These are phyloP conservation scores for Drosophila colorata DNA, from an alignment of 2,888 invertebrate species.

Conservation along the genomic window DNA sequence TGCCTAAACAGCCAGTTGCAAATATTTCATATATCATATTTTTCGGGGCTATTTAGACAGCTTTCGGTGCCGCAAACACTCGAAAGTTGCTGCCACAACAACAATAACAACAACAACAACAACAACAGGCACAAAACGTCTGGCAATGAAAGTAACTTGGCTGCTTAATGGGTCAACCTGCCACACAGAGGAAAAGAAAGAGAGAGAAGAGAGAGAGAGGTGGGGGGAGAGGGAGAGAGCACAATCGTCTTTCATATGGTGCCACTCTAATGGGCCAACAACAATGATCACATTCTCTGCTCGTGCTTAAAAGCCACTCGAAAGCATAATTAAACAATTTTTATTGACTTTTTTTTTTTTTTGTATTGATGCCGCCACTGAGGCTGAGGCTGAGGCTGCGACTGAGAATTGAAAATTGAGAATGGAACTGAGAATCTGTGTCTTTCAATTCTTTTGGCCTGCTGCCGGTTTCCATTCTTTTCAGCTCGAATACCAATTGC, in stretches of 20 bases:
- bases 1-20: constrained; percentile 42
- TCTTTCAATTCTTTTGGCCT: constrained; percentile 43
- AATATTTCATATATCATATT: constrained; percentile 50
- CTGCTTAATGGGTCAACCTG: constrained; percentile 65
- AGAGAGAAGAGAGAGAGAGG: background rate
- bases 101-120: constrained; percentile 18
- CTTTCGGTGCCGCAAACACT: constrained; percentile 32
- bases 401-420: constrained; percentile 18
- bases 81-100: constrained; percentile 37
- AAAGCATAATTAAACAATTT: constrained; percentile 79
- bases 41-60: constrained; percentile 35
- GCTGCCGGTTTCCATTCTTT: constrained; percentile 46
- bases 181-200: constrained; percentile 31
- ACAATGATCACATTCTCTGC: constrained; percentile 69
- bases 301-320: constrained; percentile 72
- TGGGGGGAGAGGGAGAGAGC: constrained; percentile 1
- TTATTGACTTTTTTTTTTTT: constrained; percentile 68
- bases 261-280: constrained; percentile 67
- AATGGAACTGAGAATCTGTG: constrained; percentile 37
- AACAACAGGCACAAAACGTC: constrained; percentile 28
- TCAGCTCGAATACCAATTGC: constrained; percentile 32
- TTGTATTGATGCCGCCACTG: constrained; percentile 68
- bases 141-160: constrained; percentile 62
- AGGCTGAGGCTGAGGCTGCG: constrained; percentile 18
- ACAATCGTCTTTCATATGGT: constrained; percentile 32